Evolutionary conservation across 2,113 vertebrate genomes (phyloP), one percentile per base, ranked within the genome.

Genomic region (Talpa occidentalis): DNA sequence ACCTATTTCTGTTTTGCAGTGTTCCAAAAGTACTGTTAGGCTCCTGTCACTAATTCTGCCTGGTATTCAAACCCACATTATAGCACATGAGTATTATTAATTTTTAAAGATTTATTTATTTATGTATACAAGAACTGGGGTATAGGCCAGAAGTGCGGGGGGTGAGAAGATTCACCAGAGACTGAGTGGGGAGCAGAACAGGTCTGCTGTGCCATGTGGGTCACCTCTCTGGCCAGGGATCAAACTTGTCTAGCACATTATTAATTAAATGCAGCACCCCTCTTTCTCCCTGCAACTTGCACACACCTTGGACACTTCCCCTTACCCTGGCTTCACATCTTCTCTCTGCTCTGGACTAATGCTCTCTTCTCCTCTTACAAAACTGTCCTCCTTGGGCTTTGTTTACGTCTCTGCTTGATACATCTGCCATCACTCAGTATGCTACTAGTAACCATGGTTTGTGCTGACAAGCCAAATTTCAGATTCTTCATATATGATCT

Each of bases 261-360:
- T 42, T 35, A 37, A 14, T 78, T 30, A 19, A 10, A 35, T 11
- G 64, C 21, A 56, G 6, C 52, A 17, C 6, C 35, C 8, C 16
- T 17, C 4, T 21, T 21, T 8, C 54, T 8, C 10, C 54, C 42
- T 16, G 8, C 32, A 19, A 9, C 30, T 14, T 4, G 10, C 17
- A 40, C 4, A 35, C 2, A 49, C 60, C 42, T 54, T 14, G 30
- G 47, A 22, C 11, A 22, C 19, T 0, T 7, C 0, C 30, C 8
- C n/a, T 8, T 0, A 16, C 3, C 2, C 1, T 3, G 15, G 26
- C 5, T 7, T 40, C 15, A 3, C 2, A 4, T 5, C n/a, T 64
- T 9, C 35, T 56, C 5, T 40, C 14, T 28, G 0, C 0, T 62
- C 22, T 16, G 5, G 16, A 59, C 28, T 30, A 24, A 35, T 6